Base-by-base conservation (phyloP, 2,113 vertebrate genomes). In the Riparia riparia region DNA sequence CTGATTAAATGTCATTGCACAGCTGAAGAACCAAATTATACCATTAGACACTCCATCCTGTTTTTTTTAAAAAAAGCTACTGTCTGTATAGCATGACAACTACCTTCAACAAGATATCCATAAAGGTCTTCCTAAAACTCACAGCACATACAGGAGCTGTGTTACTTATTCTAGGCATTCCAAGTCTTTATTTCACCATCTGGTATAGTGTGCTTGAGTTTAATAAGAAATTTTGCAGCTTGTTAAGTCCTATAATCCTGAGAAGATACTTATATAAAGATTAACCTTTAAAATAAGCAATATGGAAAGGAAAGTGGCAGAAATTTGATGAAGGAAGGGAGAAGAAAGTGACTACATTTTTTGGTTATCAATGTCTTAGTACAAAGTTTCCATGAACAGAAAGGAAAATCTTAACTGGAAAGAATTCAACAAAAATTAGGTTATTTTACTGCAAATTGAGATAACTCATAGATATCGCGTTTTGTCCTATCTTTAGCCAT, bases 1-100 rank as follows among this genome's bases (percentile, higher is more conserved):
- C 74, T 94, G 95, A 94, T 95, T 95, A 93, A 95, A 93, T 94
- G 92, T 88, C 94, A 88, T 72, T 80, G 85, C 90, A 88, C 90
- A 94, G 82, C 61, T 95, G 87, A 97, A 88, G 82, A 95, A 85
- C 74, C 25, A 88, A 95, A 96, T 94, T 82, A 87, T 86, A 41
- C 58, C 45, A 80, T 92, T 90, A 94, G 74, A 65, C 16, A 69
- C 65, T 90, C 41, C 58, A 80, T 87, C 49, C 37, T 86, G 50
- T 56, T 96, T 96, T 56, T 32, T 37, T 37, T 9, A 37, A 37
- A 9, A 37, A 37, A 37, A 37, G 0, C 54, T 82, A 45, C 53
- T 93, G 15, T 50, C 78, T 92, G 45, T 45, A 45, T 44, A 88
- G 86, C 64, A 85, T 92, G 92, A 61, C 50, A 95, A 90, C 85